Evolutionary conservation across 1,140 invertebrate genomes (phyloP).

Genomic region (Panagrolaimus sp.): DNA sequence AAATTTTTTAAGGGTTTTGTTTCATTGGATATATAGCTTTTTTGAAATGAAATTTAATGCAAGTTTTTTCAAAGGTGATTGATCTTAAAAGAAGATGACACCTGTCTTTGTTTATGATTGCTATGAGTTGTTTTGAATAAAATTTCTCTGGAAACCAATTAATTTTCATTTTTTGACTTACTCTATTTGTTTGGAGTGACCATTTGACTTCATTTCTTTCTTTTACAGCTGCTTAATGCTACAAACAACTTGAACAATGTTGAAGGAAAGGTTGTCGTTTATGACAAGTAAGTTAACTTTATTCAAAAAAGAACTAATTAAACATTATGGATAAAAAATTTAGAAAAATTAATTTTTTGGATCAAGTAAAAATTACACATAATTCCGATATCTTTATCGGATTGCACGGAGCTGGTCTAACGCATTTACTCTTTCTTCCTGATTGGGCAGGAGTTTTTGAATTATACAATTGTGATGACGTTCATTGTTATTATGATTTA

Average conservation of each 20-base stretch:
- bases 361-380: constrained; percentile 69
- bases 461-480: constrained; percentile 94
- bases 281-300: constrained; percentile 49
- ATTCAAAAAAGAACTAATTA: neutral
- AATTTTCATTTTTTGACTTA: neutral
- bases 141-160: neutral
- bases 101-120: neutral
- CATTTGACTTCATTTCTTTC: neutral
- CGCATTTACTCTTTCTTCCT: constrained; percentile 87
- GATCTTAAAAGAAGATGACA: neutral
- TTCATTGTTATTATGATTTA: constrained; percentile 83
- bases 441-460: constrained; percentile 94
- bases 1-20: neutral
- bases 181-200: no score
- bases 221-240: constrained; percentile 29
- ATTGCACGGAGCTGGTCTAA: constrained; percentile 92
- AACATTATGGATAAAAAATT: constrained; percentile 5
- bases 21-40: neutral
- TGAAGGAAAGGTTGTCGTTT: constrained; percentile 59
- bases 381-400: constrained; percentile 91
- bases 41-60: constrained; percentile 19
- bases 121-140: constrained; percentile 13
- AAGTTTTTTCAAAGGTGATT: constrained; percentile 2
- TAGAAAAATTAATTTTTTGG: constrained; percentile 33
- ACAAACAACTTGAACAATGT: constrained; percentile 59